Base-by-base conservation (phyloP, 2,113 vertebrate species). In the Diadophis punctatus region DNA sequence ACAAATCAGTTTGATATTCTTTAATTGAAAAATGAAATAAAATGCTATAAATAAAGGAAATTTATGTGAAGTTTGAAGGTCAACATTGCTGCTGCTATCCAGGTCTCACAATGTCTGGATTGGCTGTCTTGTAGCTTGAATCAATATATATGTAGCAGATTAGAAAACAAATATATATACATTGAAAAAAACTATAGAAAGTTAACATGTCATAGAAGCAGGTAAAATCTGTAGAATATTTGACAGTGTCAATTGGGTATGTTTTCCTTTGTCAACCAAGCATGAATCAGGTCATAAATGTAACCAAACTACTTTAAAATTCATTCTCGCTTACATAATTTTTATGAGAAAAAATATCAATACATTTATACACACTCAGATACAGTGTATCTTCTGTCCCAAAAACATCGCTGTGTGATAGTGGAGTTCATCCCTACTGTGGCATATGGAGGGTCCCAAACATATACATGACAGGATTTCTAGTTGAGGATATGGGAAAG, bases 251-350 rank as follows among this genome's bases (percentile, higher is more conserved):
- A 49, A 23, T 8, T 90, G 9, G 18, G 0, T 4, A 10, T 90
- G 91, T 34, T 51, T 91, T 4, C 25, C 74, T 58, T 93, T 10
- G 92, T 95, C 63, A 90, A 80, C 51, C 52, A 92, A 46, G 3
- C 12, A 12, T 11, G 52, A 8, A 86, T 93, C 63, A 89, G 86
- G 48, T 88, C 48, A 18, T 53, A 87, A 90, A 88, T 95, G 34
- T 90, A 6, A 74, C 5, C 3, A 46, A 87, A 87, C 10, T 34
- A 88, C 74, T 68, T 49, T 53, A 52, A 87, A 63, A 43, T 12
- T 92, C 90, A 90, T 80, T 30, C 30, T 86, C 5, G 7, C 49
- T n/a, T 87, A n/a, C 27, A 63, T n/a, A 63, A 11, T 86, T 27
- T 68, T 86, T n/a, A 85, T 11, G 56, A 8, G 27, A 48, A 4